Evolutionary conservation across 2,797 vertebrate genomes (phyloP).

Genomic region (Arnoldichthys spilopterus): DNA sequence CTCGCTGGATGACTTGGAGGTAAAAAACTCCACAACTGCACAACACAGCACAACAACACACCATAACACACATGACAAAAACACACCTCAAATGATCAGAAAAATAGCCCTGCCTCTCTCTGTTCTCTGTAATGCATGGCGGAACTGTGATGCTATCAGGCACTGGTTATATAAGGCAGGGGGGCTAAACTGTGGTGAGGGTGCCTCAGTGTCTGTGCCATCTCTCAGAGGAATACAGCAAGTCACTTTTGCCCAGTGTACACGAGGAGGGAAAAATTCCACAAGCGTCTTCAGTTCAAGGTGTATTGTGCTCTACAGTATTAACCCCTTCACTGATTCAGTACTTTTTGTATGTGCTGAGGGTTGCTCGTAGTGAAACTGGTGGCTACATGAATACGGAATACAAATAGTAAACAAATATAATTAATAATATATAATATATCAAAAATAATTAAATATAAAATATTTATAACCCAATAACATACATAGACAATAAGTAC

Average conservation of each 20-base stretch:
- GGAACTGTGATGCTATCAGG: slow-evolving; percentile 33
- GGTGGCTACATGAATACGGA: neutral
- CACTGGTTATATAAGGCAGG: slow-evolving; percentile 42
- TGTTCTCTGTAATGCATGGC: slow-evolving; percentile 20
- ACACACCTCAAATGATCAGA: no score
- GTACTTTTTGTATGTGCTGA: no score
- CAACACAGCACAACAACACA: neutral
- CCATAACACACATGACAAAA: no score
- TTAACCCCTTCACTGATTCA: neutral
- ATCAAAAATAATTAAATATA: no score
- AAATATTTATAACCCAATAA: no score
- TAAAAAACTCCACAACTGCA: slow-evolving; percentile 62
- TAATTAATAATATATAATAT: no score
- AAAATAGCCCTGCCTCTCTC: no score
- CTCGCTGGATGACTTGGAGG: slow-evolving; percentile 95
- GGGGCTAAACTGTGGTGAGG: slow-evolving; percentile 21
- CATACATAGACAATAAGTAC: no score
- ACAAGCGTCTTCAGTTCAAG: neutral
- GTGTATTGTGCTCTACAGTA: neutral
- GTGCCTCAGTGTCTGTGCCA: slow-evolving; percentile 27
- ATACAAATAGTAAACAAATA: neutral
- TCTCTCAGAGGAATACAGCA: slow-evolving; percentile 17
- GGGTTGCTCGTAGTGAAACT: neutral
- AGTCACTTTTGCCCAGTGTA: neutral
- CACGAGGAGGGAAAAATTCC: neutral